Evolutionary conservation across 2,888 invertebrate genomes (phyloP), one percentile per base, ranked within the genome.

Genomic region (Oscheius sp.): DNA sequence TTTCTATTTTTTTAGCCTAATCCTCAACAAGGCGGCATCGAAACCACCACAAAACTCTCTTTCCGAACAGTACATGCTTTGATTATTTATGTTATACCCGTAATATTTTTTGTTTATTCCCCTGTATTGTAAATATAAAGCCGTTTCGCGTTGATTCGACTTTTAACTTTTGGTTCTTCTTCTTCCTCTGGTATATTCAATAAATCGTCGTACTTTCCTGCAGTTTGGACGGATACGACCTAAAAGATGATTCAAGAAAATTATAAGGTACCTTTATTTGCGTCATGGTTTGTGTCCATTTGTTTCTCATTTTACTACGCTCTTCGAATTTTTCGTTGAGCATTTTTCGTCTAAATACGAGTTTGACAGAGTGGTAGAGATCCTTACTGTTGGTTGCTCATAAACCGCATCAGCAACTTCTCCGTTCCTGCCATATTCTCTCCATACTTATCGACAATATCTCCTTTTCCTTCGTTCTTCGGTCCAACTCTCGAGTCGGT

Each of bases 101-200:
- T 45, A 45, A n/a, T n/a, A n/a, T n/a, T n/a, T 36, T 12, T 41
- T 41, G 24, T 24, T 70, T 56, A 76, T 68, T 76, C 76, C 24
- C 80, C 81, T 47, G 80, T 81, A 49, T 84, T 84, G 72, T 84
- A 84, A 65, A 84, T 84, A 70, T 84, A 84, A 51, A 84, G 67
- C 61, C 77, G 49, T 64, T 72, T 61, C 6, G 77, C 73, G 24
- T 73, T 71, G 51, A 77, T 75, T 24, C 75, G 26, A 1, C 72
- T 72, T 14, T 71, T 72, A 44, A 69, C 67, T 44, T 71, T 70
- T 2, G 64, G 62, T 47, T 70, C 59, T 32, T 70, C 64, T 45
- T 74, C 65, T 20, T 79, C 79, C 32, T 77, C 74, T 1, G 70
- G 68, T n/a, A 66, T 72, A 32, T 63, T 41, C 70, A 73, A 70